Percentiles rank a stretch among this genome's conserved stretches.
Conservation (phyloP, 1,140 invertebrate genomes). For the Drosophila micromelanica region DNA sequence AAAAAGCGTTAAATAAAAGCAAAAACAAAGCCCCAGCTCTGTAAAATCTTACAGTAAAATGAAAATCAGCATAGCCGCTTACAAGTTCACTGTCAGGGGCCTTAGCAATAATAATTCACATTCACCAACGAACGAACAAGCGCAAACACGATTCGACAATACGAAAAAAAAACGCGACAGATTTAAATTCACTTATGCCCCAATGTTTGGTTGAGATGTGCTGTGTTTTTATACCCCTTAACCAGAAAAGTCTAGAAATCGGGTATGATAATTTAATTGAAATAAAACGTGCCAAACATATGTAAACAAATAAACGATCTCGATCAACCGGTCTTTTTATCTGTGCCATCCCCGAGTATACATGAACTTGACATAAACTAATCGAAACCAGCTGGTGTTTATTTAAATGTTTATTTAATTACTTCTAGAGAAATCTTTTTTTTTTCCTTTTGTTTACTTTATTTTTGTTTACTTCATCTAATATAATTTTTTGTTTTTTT, state of each 20-base stretch:
- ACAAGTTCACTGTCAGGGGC: slow-evolving; percentile 71
- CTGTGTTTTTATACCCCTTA: background rate
- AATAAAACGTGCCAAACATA: no score
- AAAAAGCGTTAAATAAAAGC: slow-evolving; percentile 11
- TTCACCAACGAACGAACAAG: background rate
- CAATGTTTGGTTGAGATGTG: background rate
- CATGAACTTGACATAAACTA: no score
- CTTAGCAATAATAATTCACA: slow-evolving; percentile 8
- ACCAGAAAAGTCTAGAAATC: background rate
- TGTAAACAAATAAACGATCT: no score
- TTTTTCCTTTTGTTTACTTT: no score
- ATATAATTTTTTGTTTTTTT: no score
- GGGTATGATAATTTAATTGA: no score
- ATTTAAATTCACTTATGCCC: background rate
- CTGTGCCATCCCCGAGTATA: no score
- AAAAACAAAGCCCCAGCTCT: slow-evolving; percentile 9
- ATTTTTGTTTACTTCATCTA: no score
- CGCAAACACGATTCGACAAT: background rate
- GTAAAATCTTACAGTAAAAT: slow-evolving; percentile 21
- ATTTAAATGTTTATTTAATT: no score
- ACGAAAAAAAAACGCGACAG: background rate
- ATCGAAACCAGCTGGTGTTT: no score
- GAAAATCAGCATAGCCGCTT: slow-evolving; percentile 37
- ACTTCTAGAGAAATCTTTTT: no score
- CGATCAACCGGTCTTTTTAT: no score